Conservation (phyloP, 2,113 vertebrate species). For the Lophura nycthemera region DNA sequence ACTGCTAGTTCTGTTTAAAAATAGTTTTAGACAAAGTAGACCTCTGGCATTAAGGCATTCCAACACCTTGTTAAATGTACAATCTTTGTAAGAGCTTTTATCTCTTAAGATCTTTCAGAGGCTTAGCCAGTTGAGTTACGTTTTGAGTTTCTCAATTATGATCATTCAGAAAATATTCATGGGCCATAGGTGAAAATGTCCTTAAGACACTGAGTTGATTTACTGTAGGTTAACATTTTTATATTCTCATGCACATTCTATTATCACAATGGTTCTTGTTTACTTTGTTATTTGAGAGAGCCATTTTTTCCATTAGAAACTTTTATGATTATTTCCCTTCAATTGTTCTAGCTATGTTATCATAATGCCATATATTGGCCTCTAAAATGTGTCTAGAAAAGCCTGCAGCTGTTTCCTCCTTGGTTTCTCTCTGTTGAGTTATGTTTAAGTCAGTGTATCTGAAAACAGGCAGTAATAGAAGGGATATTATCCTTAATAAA, state of each 20-base stretch:
- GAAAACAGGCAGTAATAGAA: conserved; percentile 68
- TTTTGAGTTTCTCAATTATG: background rate
- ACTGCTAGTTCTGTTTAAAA: background rate
- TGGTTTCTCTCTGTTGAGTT: conserved; percentile 19
- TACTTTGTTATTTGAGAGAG: background rate
- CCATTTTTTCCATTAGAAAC: conserved; percentile 5
- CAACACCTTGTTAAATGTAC: background rate
- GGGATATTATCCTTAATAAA: conserved; percentile 70
- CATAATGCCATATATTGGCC: conserved; percentile 30
- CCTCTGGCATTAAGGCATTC: background rate
- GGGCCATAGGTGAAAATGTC: background rate
- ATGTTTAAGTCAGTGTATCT: conserved; percentile 62
- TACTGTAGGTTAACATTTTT: background rate
- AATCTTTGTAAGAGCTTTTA: background rate
- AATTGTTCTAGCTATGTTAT: conserved; percentile 14
- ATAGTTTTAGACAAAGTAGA: background rate
- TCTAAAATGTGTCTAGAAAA: conserved; percentile 58
- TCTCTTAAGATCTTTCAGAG: background rate
- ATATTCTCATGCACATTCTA: background rate
- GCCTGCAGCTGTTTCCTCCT: conserved; percentile 63
- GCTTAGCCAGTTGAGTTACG: background rate
- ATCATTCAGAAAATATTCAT: background rate
- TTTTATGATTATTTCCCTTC: conserved; percentile 4
- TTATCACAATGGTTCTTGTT: background rate
- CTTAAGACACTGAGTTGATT: background rate